Percentiles rank a stretch among this genome's conserved stretches.
phyloP scores from a whole-genome alignment of 2,888 invertebrate genomes.

The Lysandra bellargus region DNA sequence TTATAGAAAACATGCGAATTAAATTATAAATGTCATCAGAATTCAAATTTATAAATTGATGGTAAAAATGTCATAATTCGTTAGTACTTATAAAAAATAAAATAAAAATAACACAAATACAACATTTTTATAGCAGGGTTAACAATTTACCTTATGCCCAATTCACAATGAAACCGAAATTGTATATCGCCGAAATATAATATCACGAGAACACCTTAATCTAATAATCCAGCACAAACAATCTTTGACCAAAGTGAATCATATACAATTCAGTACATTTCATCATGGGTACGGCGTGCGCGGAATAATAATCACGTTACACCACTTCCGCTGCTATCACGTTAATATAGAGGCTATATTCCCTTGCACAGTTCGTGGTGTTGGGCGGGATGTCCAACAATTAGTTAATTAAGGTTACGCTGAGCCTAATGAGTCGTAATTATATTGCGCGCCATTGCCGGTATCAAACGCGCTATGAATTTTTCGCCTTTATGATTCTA shows the following conservation, averaged over 20 bases:
- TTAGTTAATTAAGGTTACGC: constrained; percentile 66
- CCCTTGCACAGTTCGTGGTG: not conserved
- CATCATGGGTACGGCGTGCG: constrained; percentile 18
- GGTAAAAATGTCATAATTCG: no score
- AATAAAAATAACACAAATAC: no score
- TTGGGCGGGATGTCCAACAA: constrained; percentile 49
- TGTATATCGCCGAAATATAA: not conserved
- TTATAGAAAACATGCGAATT: no score
- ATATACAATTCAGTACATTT: constrained; percentile 40
- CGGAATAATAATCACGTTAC: not conserved
- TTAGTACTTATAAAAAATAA: no score
- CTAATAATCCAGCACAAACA: constrained; percentile 33
- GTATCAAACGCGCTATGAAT: not conserved
- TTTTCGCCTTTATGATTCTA: not conserved
- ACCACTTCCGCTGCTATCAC: not conserved
- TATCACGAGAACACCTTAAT: constrained; percentile 15
- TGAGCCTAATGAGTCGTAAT: constrained; percentile 65
- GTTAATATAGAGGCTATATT: not conserved
- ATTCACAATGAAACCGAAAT: not conserved
- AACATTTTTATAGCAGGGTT: no score
- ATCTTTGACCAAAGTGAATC: constrained; percentile 43
- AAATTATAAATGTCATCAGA: no score
- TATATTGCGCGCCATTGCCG: constrained; percentile 57
- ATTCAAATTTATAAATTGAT: no score
- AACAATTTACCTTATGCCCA: no score